Evolutionary conservation across 2,797 vertebrate genomes (phyloP), one percentile per base, ranked within the genome.

Genomic region (Synanceia verrucosa): DNA sequence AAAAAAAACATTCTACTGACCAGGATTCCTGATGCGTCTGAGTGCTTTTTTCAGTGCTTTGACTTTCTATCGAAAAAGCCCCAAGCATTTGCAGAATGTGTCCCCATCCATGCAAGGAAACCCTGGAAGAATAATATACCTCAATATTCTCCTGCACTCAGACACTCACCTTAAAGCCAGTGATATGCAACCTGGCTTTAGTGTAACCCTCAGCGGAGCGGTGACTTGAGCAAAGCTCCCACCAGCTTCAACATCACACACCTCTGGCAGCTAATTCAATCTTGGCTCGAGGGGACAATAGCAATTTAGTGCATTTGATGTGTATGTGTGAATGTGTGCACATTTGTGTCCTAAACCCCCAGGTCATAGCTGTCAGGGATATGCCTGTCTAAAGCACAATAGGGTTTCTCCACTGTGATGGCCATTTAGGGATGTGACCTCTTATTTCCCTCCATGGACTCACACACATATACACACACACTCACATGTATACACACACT

Each of bases 351-450:
- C 69, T 77, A 77, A 85, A 79, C 63, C 82, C 74, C 11, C 9
- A 72, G 88, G 88, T 79, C 70, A 73, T 70, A 39, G 55, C 81
- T 87, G 86, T 89, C 88, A 81, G 73, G 73, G 76, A 79, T 73
- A 51, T 73, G 80, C 9, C 79, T 57, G 57, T 88, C 78, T 84
- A 76, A 88, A 12, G 39, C 65, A 70, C 75, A 76, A 51, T 58
- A 77, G 65, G 61, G 61, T 73, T 79, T 73, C 64, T 82, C 60
- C 61, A 79, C 33, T 62, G 67, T 59, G 79, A 78, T 85, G 79
- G 83, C 78, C 90, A 83, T 88, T 87, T 88, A 86, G 77, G 74
- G 82, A 75, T 73, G 65, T 64, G 76, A 79, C 79, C 74, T 64
- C 65, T 9, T 77, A 36, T 60, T 84, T 78, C 53, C 63, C 56